Base-by-base conservation (phyloP, 2,797 vertebrate genomes). In the Rallus crepitans region DNA sequence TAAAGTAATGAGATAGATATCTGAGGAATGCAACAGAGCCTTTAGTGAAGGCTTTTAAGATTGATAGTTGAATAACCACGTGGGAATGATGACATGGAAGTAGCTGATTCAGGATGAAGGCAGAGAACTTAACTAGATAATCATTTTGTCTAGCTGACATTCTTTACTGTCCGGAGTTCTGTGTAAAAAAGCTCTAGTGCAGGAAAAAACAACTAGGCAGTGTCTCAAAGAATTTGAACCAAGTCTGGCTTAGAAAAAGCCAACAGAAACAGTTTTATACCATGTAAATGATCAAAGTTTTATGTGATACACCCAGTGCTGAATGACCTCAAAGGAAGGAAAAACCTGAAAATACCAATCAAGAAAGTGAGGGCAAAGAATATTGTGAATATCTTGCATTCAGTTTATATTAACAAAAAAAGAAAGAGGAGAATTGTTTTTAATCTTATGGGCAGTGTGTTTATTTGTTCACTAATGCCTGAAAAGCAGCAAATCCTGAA, bases 131-230 rank as follows among this genome's bases (percentile, higher is more conserved):
- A 93, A 86, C 70, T 87, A 72, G 47, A 63, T 69, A 30, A 88
- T 91, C 7, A 47, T 94, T 95, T 95, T 79, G 73, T 66, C 55
- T 55, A 82, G 27, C 48, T 90, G 80, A 91, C 83, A 92, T 89
- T 82, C 55, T 84, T 28, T 73, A 30, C 47, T 3, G 2, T 93
- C 76, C 77, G 56, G 30, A 56, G 81, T 90, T 88, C 56, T 72
- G 35, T 85, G 64, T 79, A 55, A 90, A 85, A 87, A 81, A 82
- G 76, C 23, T 82, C 48, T 35, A 79, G 42, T 25, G 56, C 21
- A 88, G 65, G 37, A 89, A 87, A 94, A 52, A 52, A 48, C 27
- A 73, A 55, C 55, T 42, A 81, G 6, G 14, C 30, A 69, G 9
- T 48, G 55, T 75, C 87, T 88, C 45, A 83, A 77, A 52, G 61